A percentile compares a stretch with the other conserved stretches of the same genome.
Conservation (phyloP, 64 coral and sea anemone species). For the Orbicella faveolata region DNA sequence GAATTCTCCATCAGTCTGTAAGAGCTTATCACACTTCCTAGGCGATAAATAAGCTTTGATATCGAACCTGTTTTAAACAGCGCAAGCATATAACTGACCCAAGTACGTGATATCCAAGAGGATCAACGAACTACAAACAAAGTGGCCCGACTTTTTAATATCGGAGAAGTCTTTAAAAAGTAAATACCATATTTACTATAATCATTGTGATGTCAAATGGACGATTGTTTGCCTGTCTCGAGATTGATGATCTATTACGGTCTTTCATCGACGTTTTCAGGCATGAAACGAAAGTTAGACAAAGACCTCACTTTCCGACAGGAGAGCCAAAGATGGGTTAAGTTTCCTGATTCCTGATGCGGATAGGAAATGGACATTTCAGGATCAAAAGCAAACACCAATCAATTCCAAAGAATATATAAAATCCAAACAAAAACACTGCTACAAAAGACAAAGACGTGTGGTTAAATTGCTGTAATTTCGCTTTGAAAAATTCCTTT, state of each 20-base stretch:
- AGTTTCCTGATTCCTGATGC: background rate
- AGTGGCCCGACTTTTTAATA: slow-evolving; percentile 14
- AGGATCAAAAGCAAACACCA: background rate
- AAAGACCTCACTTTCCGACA: background rate
- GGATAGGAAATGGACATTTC: background rate
- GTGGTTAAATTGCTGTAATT: too few relatives aligned
- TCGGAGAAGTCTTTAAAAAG: background rate
- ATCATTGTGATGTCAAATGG: background rate
- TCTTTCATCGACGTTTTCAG: background rate
- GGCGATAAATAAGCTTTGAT: background rate
- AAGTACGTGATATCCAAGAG: background rate
- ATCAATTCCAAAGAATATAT: too few relatives aligned
- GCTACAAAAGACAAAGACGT: too few relatives aligned
- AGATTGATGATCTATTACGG: background rate
- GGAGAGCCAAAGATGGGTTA: background rate
- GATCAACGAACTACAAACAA: background rate
- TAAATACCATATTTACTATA: background rate
- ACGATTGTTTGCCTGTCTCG: background rate
- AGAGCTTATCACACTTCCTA: background rate
- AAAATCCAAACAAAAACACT: too few relatives aligned
- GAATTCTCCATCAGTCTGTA: slow-evolving; percentile 15
- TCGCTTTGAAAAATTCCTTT: too few relatives aligned
- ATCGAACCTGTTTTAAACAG: background rate
- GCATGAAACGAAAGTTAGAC: background rate
- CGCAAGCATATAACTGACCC: background rate